phyloP scores from a whole-genome alignment of 2,797 vertebrate genomes.

The Eupleurogrammus muticus region DNA sequence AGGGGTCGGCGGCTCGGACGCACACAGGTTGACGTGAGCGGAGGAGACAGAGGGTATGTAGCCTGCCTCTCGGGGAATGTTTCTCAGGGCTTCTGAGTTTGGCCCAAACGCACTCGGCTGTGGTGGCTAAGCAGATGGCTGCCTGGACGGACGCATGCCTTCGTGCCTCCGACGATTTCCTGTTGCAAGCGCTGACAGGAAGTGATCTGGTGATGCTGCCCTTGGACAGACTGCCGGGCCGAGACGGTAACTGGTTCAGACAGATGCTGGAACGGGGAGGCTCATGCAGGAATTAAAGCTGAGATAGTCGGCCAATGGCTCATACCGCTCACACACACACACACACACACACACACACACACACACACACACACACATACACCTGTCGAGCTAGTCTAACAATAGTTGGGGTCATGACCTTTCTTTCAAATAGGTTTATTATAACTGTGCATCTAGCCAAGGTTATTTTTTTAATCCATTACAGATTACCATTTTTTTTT shows the following conservation, averaged over 20 bases:
- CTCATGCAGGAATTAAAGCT: too few relatives aligned
- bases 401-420: too few relatives aligned
- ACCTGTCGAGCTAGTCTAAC: too few relatives aligned
- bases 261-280: constrained; percentile 15
- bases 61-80: constrained; percentile 60
- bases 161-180: constrained; percentile 53
- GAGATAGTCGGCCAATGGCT: too few relatives aligned
- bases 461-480: background rate
- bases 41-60: constrained; percentile 66
- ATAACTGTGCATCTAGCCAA: too few relatives aligned
- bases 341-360: too few relatives aligned
- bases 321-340: too few relatives aligned
- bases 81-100: constrained; percentile 51
- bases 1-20: constrained; percentile 20
- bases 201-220: constrained; percentile 46
- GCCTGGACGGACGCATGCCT: constrained; percentile 43
- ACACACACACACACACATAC: too few relatives aligned
- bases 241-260: constrained; percentile 34
- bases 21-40: constrained; percentile 50
- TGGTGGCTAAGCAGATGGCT: constrained; percentile 51
- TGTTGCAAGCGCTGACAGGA: constrained; percentile 48
- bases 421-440: too few relatives aligned
- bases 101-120: constrained; percentile 61
- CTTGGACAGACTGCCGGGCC: constrained; percentile 12
- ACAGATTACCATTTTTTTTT: background rate